A percentile compares a stretch with the other conserved stretches of the same genome.
Conservation (phyloP, 2,797 vertebrate species). For the Sebastolobus altivelis region DNA sequence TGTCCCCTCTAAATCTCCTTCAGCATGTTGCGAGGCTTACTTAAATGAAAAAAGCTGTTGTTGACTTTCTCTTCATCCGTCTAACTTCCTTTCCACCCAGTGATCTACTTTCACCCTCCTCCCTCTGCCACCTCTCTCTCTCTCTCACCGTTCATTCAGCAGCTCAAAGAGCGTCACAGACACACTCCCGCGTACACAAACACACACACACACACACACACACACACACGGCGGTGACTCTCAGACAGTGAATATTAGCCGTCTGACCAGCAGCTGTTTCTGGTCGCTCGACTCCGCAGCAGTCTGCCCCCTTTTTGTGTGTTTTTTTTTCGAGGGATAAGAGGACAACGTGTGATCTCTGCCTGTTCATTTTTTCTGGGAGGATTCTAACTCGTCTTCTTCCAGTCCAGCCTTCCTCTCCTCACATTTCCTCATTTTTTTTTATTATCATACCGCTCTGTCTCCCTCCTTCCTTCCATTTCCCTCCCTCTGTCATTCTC, state of each 20-base stretch:
- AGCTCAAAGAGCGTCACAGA: slow-evolving; percentile 54
- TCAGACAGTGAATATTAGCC: slow-evolving; percentile 61
- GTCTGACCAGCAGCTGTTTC: slow-evolving; percentile 63
- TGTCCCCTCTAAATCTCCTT: neutral
- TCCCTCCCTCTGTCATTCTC: slow-evolving; percentile 70
- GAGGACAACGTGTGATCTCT: slow-evolving; percentile 36
- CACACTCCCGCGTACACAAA: slow-evolving; percentile 13
- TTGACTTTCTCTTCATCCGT: slow-evolving; percentile 48
- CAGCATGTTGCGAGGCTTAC: neutral
- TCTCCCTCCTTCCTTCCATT: slow-evolving; percentile 42
- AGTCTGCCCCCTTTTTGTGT: neutral
- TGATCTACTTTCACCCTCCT: slow-evolving; percentile 62
- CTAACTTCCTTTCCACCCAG: slow-evolving; percentile 64
- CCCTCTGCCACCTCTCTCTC: slow-evolving; percentile 1
- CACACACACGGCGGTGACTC: slow-evolving; percentile 26
- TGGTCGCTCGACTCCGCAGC: slow-evolving; percentile 19
- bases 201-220: slow-evolving; percentile 13
- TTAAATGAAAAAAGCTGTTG: slow-evolving; percentile 37
- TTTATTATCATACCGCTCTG: slow-evolving; percentile 22
- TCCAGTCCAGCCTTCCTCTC: slow-evolving; percentile 23
- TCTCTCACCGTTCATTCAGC: slow-evolving; percentile 66
- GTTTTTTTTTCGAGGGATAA: slow-evolving; percentile 14
- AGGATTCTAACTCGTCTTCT: slow-evolving; percentile 46
- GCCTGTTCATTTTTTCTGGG: slow-evolving; percentile 31
- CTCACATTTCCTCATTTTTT: slow-evolving; percentile 23